Conservation (phyloP, 2,888 invertebrate genomes). For the Phortica magna region DNA sequence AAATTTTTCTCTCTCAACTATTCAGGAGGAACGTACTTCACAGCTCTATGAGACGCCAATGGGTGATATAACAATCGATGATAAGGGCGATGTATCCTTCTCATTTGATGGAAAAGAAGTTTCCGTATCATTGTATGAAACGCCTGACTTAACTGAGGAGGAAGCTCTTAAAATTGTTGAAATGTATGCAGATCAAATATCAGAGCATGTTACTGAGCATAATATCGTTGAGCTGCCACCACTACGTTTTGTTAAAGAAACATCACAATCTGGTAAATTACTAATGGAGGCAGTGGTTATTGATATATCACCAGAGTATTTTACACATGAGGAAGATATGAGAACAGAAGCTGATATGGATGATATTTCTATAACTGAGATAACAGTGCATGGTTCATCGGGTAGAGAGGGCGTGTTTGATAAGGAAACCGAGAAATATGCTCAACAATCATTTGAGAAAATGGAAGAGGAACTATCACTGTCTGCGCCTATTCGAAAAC, state of each 20-base stretch:
- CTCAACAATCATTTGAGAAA: slow-evolving; percentile 74
- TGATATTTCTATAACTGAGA: slow-evolving; percentile 90
- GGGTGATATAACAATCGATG: slow-evolving; percentile 88
- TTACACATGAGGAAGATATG: slow-evolving; percentile 87
- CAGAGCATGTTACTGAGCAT: slow-evolving; percentile 91
- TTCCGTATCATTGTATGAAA: slow-evolving; percentile 93
- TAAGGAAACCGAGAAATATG: slow-evolving; percentile 79
- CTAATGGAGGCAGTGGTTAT: slow-evolving; percentile 95
- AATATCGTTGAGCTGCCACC: slow-evolving; percentile 93
- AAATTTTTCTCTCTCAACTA: slow-evolving; percentile 92
- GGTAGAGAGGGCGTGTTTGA: slow-evolving; percentile 79
- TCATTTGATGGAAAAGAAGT: slow-evolving; percentile 95
- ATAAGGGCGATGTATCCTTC: slow-evolving; percentile 91
- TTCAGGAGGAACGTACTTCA: slow-evolving; percentile 93
- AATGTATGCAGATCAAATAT: slow-evolving; percentile 95
- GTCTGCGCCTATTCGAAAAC: slow-evolving; percentile 79
- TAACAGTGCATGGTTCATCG: slow-evolving; percentile 81
- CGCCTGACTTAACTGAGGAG: slow-evolving; percentile 94
- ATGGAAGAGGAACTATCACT: slow-evolving; percentile 81
- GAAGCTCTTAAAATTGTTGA: slow-evolving; percentile 94
- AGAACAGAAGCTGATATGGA: slow-evolving; percentile 92
- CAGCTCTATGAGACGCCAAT: slow-evolving; percentile 91
- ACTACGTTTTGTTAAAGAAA: slow-evolving; percentile 91
- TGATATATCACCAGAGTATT: slow-evolving; percentile 92
- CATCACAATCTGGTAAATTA: slow-evolving; percentile 91